A percentile compares a stretch with the other conserved stretches of the same genome.
phyloP scores from a whole-genome alignment of 2,797 vertebrate genomes.

The Alca torda region DNA sequence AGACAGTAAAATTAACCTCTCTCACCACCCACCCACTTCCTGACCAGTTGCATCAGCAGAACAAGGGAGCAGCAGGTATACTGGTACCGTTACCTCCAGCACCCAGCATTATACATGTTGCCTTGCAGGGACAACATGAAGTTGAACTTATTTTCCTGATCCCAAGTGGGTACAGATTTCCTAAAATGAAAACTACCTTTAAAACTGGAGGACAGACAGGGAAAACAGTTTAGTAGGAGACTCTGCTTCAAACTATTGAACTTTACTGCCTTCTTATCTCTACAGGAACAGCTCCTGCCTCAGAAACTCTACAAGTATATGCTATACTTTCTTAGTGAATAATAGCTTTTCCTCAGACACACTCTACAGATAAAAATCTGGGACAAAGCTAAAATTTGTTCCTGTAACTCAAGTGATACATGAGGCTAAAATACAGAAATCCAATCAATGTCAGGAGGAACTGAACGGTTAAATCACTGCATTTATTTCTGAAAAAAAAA shows the following conservation, averaged over 20 bases:
- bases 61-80: neutral
- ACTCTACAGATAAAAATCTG: neutral
- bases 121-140: neutral
- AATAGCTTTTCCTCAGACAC: neutral
- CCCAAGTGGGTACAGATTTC: neutral
- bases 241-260: neutral
- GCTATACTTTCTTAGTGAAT: neutral
- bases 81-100: neutral
- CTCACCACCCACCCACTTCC: neutral
- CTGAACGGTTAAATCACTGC: neutral
- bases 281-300: neutral
- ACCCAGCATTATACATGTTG: neutral
- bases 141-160: neutral
- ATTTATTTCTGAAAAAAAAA: neutral
- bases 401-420: neutral
- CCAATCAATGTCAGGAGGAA: neutral
- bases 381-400: neutral
- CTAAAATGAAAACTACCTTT: neutral
- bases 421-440: neutral
- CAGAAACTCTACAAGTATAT: neutral
- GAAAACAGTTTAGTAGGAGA: neutral
- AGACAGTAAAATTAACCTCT: neutral
- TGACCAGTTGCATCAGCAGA: neutral
- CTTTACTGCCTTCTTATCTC: neutral
- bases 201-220: neutral